Conservation (phyloP, 2,888 invertebrate genomes). For the Catocala nupta region DNA sequence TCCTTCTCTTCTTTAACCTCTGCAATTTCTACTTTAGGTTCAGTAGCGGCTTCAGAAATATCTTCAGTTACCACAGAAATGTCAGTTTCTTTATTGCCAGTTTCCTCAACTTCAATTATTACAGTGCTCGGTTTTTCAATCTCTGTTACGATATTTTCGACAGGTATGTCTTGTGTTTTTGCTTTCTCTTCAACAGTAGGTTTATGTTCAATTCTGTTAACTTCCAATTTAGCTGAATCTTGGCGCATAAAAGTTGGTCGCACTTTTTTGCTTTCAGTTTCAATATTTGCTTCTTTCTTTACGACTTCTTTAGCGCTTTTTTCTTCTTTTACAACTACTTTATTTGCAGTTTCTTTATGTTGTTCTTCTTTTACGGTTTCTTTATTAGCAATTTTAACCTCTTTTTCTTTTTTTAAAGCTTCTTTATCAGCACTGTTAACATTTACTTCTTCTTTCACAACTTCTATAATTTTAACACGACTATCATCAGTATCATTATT, state of each 20-base stretch:
- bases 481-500: slow-evolving; percentile 1
- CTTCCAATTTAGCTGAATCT: too few species aligned
- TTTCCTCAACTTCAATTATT: neutral
- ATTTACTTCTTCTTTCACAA: slow-evolving; percentile 1
- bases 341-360: too few species aligned
- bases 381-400: neutral
- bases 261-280: too few species aligned
- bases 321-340: too few species aligned
- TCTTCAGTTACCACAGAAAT: neutral
- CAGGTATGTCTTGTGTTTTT: neutral
- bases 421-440: neutral
- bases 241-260: too few species aligned
- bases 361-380: too few species aligned
- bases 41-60: neutral
- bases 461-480: neutral
- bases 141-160: neutral
- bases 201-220: neutral
- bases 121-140: neutral
- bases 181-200: neutral
- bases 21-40: slow-evolving; percentile 2
- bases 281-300: too few species aligned
- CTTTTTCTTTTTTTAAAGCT: neutral
- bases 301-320: too few species aligned
- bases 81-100: neutral
- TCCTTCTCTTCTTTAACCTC: slow-evolving; percentile 9